Base-by-base conservation (phyloP, 2,888 invertebrate genomes). In the Drosophila anceps region DNA sequence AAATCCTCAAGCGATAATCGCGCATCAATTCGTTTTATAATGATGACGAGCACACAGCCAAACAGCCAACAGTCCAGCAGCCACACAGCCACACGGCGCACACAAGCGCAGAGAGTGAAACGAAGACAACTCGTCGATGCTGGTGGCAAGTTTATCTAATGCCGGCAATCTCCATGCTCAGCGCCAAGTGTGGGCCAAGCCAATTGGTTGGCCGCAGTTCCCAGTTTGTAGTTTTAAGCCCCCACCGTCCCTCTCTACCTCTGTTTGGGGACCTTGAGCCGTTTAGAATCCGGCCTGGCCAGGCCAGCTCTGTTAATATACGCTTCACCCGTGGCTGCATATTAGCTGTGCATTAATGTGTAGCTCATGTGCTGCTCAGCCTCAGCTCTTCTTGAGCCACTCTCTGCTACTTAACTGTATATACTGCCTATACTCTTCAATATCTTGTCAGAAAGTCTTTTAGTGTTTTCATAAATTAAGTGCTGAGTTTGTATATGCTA, bases 1-100 rank as follows among this genome's bases (percentile, higher is more conserved):
- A 88, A 90, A 79, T 90, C 88, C 88, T 80, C 71, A 63, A 74
- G 88, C 86, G 87, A 90, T 88, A 88, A 88, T 88, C 87, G 86
- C 88, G 72, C 88, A 91, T 88, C 91, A 88, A 87, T 91, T 91
- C 91, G 88, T 91, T 90, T 90, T 90, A 91, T 91, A 87, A 87
- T 90, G 90, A 89, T 84, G 90, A 90, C 90, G 90, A 89, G 79
- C 66, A 69, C 54, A 59, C 60, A 54, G 35, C 33, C 63, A 15
- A 3, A 20, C 5, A 43, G 9, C 41, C 9, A 39, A n/a, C n/a
- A n/a, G n/a, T n/a, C n/a, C n/a, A 37, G 66, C 37, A 57, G 20
- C 35, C 41, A 37, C 6, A 43, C 33, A 43, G 10, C 29, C 27
- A 60, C n/a, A 27, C n/a, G 43, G 44, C 44, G 18, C 33, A 35